Base-by-base conservation (phyloP, 1,140 invertebrate species). In the Drosophila baimaii region DNA sequence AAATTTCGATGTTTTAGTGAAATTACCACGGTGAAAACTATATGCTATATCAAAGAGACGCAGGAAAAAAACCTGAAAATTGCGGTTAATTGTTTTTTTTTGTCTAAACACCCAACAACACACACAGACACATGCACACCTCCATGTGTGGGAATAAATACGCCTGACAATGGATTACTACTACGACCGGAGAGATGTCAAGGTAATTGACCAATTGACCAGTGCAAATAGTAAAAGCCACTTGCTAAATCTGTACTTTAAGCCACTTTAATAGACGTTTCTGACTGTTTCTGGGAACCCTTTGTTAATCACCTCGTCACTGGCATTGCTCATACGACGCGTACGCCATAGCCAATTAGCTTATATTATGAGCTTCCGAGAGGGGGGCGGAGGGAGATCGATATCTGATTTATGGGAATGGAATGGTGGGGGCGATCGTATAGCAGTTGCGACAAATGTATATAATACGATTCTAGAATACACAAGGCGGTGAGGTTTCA, bases 1-100 rank as follows among this genome's bases (percentile, higher is more conserved):
- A 84, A 85, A 85, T 85, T 85, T 78, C 56, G 57, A 74, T 86
- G 63, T 78, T 84, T 86, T 78, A 81, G 83, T 88, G 81, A 81
- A 85, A 86, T 82, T 79, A 81, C 61, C 55, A 80, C 61, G 64
- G 76, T 88, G 83, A 86, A 86, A 86, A 78, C 81, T 59, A 57
- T 73, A 51, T 47, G 61, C 44, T 44, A 51, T 44, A 51, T 51
- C 65, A 65, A 52, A 69, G 46, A 52, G 35, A 69, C 43, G 19
- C 41, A 81, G 73, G n/a, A 35, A 33, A 52, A 54, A 59, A 59
- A 75, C 77, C 55, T 68, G 79, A 63, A 85, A 81, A 79, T 62
- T 65, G 62, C 47, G 43, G 72, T 63, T 59, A 71, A 76, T 71
- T 66, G 44, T 77, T 78, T 68, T 55, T 68, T 31, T 47, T 65